phyloP scores from a whole-genome alignment of 2,888 invertebrate species.

The Lordiphosa andalusiaca region DNA sequence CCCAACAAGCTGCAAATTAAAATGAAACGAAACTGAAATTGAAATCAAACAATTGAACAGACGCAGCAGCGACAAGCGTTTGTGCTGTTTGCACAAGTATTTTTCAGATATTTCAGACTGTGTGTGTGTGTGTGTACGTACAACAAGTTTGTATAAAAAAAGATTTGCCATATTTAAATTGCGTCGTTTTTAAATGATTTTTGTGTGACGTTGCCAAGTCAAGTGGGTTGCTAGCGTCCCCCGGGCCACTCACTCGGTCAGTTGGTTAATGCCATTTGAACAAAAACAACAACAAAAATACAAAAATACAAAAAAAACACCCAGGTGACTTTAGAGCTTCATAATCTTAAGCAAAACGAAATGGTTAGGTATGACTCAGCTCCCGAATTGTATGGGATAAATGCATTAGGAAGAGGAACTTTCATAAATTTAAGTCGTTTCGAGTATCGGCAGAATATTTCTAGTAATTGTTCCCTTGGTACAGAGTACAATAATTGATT shows the following conservation, averaged over 20 bases:
- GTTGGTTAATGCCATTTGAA: constrained; percentile 44
- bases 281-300: constrained; percentile 14
- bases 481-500: too few species aligned
- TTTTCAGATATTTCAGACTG: not conserved
- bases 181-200: constrained; percentile 23
- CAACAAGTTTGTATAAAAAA: constrained; percentile 8
- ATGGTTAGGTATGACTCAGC: too few species aligned
- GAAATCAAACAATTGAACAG: constrained; percentile 15
- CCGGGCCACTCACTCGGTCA: constrained; percentile 40
- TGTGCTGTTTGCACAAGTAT: constrained; percentile 1
- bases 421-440: too few species aligned
- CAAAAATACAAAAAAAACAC: not conserved
- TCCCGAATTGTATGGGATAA: too few species aligned
- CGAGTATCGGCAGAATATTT: too few species aligned
- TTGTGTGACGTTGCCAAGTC: constrained; percentile 26
- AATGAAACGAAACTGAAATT: constrained; percentile 12
- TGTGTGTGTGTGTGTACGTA: not conserved
- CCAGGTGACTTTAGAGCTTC: constrained; percentile 3
- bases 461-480: too few species aligned
- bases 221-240: constrained; percentile 16
- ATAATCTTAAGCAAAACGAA: not conserved
- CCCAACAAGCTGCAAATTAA: constrained; percentile 8
- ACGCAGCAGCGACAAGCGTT: constrained; percentile 8
- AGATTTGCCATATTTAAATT: constrained; percentile 18
- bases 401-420: too few species aligned